phyloP scores from a whole-genome alignment of 2,888 invertebrate species.

The Rapana venosa region DNA sequence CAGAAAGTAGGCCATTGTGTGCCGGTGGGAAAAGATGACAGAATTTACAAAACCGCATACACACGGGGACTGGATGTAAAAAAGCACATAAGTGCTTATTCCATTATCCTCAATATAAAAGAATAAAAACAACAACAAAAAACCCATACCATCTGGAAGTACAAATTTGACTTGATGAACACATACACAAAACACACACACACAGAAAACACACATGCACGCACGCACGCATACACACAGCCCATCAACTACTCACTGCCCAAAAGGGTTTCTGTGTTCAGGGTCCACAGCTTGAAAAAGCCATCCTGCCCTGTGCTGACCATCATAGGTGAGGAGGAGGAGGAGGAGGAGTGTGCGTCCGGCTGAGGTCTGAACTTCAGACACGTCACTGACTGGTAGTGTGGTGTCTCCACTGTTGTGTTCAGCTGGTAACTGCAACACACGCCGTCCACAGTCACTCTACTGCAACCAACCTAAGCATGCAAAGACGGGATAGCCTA shows the following conservation, averaged over 20 bases:
- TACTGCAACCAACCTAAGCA: background rate
- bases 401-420: slow-evolving; percentile 87
- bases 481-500: background rate
- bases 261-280: slow-evolving; percentile 81
- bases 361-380: slow-evolving; percentile 82
- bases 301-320: slow-evolving; percentile 85
- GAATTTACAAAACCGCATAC: no score
- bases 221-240: background rate
- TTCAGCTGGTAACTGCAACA: slow-evolving; percentile 83
- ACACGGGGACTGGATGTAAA: no score
- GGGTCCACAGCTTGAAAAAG: slow-evolving; percentile 86
- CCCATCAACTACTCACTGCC: slow-evolving; percentile 75
- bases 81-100: no score
- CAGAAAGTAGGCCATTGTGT: no score
- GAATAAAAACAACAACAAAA: no score
- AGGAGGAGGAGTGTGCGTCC: slow-evolving; percentile 61
- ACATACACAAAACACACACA: background rate
- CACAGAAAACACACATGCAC: background rate
- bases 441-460: background rate
- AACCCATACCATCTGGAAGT: no score
- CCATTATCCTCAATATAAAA: no score
- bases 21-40: no score
- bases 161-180: no score
- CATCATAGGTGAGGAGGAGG: slow-evolving; percentile 77
- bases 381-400: slow-evolving; percentile 82